These are phyloP conservation scores for Anthrax anthrax DNA, from an alignment of 2,888 invertebrate species.

Conservation along the genomic window DNA sequence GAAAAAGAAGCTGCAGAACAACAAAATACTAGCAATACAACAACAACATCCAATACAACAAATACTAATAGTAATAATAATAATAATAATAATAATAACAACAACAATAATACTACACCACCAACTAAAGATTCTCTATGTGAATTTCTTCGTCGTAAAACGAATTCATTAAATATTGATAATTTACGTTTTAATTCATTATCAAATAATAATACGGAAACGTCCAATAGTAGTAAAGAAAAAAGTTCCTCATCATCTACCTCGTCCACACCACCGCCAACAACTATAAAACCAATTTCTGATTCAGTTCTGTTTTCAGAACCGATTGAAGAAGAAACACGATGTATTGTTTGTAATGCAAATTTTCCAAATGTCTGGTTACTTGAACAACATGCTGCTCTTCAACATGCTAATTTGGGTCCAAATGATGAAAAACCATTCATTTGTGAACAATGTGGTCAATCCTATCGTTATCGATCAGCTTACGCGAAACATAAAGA, in stretches of 20 bases:
- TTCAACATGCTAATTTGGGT: conserved; percentile 58
- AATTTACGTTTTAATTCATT: conserved; percentile 21
- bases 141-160: conserved; percentile 23
- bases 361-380: conserved; percentile 80
- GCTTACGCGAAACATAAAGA: conserved; percentile 74
- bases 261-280: conserved; percentile 32
- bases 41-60: conserved; percentile 9
- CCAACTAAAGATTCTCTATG: conserved; percentile 16
- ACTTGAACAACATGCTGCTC: conserved; percentile 68
- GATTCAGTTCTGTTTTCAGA: conserved; percentile 27
- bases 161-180: conserved; percentile 19
- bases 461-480: conserved; percentile 76
- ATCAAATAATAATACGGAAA: conserved; percentile 21
- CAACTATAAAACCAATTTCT: conserved; percentile 19
- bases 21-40: conserved; percentile 14
- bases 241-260: conserved; percentile 35
- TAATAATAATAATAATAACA: too few relatives aligned
- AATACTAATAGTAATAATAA: too few relatives aligned
- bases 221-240: conserved; percentile 29
- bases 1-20: conserved; percentile 16
- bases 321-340: conserved; percentile 37
- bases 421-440: conserved; percentile 71
- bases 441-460: conserved; percentile 83
- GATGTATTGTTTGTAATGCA: conserved; percentile 72
- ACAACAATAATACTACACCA: background rate